Conservation (phyloP, 1,140 invertebrate genomes). For the Eupeodes corollae region DNA sequence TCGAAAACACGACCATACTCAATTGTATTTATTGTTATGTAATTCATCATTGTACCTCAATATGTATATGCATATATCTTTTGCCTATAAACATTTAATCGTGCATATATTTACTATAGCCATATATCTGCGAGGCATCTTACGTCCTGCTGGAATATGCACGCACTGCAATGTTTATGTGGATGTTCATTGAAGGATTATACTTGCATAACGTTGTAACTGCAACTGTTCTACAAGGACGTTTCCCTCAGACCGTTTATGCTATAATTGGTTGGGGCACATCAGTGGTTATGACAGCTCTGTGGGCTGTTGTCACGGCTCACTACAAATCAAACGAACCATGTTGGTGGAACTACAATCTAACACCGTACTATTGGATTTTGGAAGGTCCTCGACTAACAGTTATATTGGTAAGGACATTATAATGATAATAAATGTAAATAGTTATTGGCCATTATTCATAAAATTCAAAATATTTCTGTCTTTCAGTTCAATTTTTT, state of each 20-base stretch:
- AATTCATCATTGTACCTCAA: conserved; percentile 1
- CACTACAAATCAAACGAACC: conserved; percentile 38
- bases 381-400: conserved; percentile 69
- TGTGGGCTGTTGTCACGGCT: conserved; percentile 58
- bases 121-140: conserved; percentile 64
- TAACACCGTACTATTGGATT: conserved; percentile 72
- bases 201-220: conserved; percentile 80
- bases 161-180: conserved; percentile 82
- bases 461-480: conserved; percentile 20
- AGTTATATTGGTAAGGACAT: conserved; percentile 50
- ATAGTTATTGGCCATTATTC: background rate
- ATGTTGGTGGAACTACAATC: conserved; percentile 79
- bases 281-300: conserved; percentile 57
- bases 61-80: no score
- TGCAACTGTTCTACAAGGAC: conserved; percentile 68
- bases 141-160: conserved; percentile 77
- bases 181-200: conserved; percentile 89
- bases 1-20: no score
- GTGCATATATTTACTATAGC: conserved; percentile 45
- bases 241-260: conserved; percentile 58
- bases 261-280: conserved; percentile 70
- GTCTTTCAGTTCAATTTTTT: conserved; percentile 62
- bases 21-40: conserved; percentile 2
- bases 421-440: background rate
- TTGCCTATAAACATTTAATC: background rate